Percentiles rank a stretch among this genome's conserved stretches.
phyloP scores from a whole-genome alignment of 2,797 vertebrate species.

The Pristis pectinata region DNA sequence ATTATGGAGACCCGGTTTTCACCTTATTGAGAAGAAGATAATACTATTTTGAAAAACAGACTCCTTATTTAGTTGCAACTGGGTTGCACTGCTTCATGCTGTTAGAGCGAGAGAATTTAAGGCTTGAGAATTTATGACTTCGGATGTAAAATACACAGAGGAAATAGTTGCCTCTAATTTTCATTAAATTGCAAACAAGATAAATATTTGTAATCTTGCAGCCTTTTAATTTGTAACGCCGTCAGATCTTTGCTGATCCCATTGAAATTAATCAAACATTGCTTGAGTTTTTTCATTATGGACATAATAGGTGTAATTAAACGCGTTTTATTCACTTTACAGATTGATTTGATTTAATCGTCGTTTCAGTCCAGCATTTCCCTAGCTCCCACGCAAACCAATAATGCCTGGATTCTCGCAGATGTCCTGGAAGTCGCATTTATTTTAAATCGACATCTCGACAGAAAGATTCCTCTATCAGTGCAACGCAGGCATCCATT shows the following conservation, averaged over 20 bases:
- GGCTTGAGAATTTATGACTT: slow-evolving; percentile 21
- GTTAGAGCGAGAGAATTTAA: neutral
- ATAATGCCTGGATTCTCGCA: slow-evolving; percentile 77
- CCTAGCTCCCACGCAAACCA: slow-evolving; percentile 65
- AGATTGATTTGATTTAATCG: slow-evolving; percentile 74
- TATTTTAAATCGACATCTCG: slow-evolving; percentile 58
- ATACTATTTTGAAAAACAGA: neutral
- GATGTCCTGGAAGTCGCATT: slow-evolving; percentile 71
- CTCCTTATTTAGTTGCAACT: neutral
- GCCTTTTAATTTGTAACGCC: slow-evolving; percentile 68
- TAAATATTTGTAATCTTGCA: slow-evolving; percentile 70
- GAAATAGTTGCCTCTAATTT: neutral
- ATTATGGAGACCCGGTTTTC: neutral
- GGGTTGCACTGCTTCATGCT: neutral
- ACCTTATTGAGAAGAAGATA: neutral
- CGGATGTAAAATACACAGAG: slow-evolving; percentile 39
- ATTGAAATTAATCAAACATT: slow-evolving; percentile 71
- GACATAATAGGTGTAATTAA: slow-evolving; percentile 76
- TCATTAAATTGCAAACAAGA: slow-evolving; percentile 49
- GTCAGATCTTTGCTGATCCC: slow-evolving; percentile 76
- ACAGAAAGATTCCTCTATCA: slow-evolving; percentile 63
- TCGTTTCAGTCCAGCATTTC: slow-evolving; percentile 73
- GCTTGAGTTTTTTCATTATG: slow-evolving; percentile 65
- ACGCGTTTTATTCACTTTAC: slow-evolving; percentile 71
- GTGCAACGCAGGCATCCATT: slow-evolving; percentile 58